These are phyloP conservation scores for Synanthedon formicaeformis DNA, from an alignment of 2,888 invertebrate species.

Conservation along the genomic window DNA sequence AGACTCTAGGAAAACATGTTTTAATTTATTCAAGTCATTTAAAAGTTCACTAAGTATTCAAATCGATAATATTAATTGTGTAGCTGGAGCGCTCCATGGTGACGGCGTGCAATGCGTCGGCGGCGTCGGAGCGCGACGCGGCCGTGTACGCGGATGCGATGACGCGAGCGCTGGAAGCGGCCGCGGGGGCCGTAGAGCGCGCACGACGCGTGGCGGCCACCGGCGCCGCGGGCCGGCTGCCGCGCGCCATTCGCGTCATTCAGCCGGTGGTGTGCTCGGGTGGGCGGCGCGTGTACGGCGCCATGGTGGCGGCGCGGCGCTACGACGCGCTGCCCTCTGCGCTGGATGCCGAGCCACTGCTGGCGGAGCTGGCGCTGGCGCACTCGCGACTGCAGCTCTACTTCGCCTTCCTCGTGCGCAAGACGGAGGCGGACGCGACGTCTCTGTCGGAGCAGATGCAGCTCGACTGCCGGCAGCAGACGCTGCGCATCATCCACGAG, in stretches of 20 bases:
- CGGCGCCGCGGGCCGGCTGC: slow-evolving; percentile 13
- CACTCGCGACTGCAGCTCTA: slow-evolving; percentile 93
- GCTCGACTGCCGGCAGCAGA: slow-evolving; percentile 78
- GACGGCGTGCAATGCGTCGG: slow-evolving; percentile 17
- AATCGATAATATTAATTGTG: not conserved
- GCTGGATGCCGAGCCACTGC: slow-evolving; percentile 77
- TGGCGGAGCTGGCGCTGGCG: slow-evolving; percentile 92
- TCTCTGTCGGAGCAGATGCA: too few species aligned
- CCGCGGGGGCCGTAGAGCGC: slow-evolving; percentile 25
- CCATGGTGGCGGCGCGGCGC: slow-evolving; percentile 6
- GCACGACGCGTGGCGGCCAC: not conserved
- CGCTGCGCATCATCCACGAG: slow-evolving; percentile 70
- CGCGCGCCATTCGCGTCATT: slow-evolving; percentile 15
- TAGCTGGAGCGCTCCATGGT: not conserved
- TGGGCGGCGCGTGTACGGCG: slow-evolving; percentile 20
- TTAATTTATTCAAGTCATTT: too few species aligned
- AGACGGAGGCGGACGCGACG: slow-evolving; percentile 71
- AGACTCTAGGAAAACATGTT: too few species aligned
- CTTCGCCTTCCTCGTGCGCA: slow-evolving; percentile 84
- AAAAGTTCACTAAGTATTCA: not conserved
- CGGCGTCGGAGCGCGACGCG: slow-evolving; percentile 17
- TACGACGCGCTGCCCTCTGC: slow-evolving; percentile 12
- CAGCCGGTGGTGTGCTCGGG: slow-evolving; percentile 42
- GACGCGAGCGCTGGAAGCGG: slow-evolving; percentile 46
- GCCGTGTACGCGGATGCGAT: slow-evolving; percentile 46